Base-by-base conservation (phyloP, 2,113 vertebrate species). In the Mionectes macconnelli region DNA sequence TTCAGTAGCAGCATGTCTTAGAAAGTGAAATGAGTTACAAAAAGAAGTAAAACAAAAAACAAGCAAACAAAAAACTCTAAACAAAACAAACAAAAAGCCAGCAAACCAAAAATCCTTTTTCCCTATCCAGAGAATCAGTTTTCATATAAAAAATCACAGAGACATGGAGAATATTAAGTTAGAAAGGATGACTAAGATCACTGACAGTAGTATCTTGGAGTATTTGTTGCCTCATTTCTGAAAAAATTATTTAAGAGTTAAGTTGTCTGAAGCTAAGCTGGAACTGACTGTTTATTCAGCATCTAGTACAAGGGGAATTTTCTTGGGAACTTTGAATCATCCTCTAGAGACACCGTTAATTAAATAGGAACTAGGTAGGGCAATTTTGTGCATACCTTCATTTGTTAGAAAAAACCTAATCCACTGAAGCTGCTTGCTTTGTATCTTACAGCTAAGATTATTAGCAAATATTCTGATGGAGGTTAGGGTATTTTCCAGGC, bases 181-280 rank as follows among this genome's bases (percentile, higher is more conserved):
- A 68, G 28, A 73, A 80, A 70, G 50, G 11, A 25, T 8, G 3
- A 39, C 8, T 57, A 78, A 73, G 39, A 42, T 57, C 30, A 67
- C 1, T 45, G 62, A 67, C 49, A 82, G 33, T 25, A 59, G 8
- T 28, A 66, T 82, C 64, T 87, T 55, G 35, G 19, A 55, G 31
- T 18, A 21, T 8, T 37, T 18, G 5, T 67, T 87, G 63, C 70
- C 31, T 62, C 80, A 49, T 64, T 91, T 75, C 19, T 82, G 40
- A 91, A 80, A 91, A 49, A 79, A 73, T 72, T 83, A 15, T 74
- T 88, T 82, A 86, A 84, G 42, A 80, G 91, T 84, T 85, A 70
- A 94, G 10, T 19, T 72, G 25, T 47, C 37, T 86, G 64, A 18
- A 84, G 13, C 52, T 73, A 17, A 81, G 24, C 25, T 72, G 44